These are phyloP conservation scores for Octopus sinensis DNA, from an alignment of 1,140 invertebrate species.

Conservation along the genomic window DNA sequence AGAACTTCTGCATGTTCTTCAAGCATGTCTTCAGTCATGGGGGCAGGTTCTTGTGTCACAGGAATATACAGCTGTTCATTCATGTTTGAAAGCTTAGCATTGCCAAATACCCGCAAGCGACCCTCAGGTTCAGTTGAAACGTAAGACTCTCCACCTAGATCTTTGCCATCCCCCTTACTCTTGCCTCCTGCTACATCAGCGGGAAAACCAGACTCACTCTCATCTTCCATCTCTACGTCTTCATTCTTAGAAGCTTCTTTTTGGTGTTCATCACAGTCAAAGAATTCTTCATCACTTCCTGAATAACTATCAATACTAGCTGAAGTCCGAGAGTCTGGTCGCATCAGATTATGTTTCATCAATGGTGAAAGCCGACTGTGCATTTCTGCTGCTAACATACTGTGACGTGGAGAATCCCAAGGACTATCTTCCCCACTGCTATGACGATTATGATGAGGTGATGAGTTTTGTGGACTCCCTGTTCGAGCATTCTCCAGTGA, in stretches of 20 bases:
- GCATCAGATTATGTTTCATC: not conserved
- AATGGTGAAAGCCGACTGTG: not conserved
- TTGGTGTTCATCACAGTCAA: constrained; percentile 71
- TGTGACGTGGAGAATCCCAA: not conserved
- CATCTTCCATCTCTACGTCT: constrained; percentile 24
- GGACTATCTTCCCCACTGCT: not conserved
- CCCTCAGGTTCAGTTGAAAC: constrained; percentile 64
- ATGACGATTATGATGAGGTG: not conserved
- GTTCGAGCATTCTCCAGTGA: not conserved
- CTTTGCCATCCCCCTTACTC: constrained; percentile 12
- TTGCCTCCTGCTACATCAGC: constrained; percentile 35
- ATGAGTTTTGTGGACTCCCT: constrained; percentile 18
- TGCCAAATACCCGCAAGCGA: constrained; percentile 65
- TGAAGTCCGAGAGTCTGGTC: not conserved
- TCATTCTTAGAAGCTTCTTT: constrained; percentile 64
- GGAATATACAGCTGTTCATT: constrained; percentile 72
- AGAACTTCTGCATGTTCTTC: constrained; percentile 90
- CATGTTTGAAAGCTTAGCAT: constrained; percentile 43
- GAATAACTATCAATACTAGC: constrained; percentile 4
- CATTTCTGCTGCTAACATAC: not conserved
- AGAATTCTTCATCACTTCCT: constrained; percentile 72
- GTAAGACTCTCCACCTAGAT: not conserved
- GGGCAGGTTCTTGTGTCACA: constrained; percentile 88
- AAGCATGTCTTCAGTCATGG: constrained; percentile 94
- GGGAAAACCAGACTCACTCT: not conserved